Percentiles rank a stretch among this genome's conserved stretches.
Conservation (phyloP, 2,888 invertebrate species). For the Leptopilina drosophilae region DNA sequence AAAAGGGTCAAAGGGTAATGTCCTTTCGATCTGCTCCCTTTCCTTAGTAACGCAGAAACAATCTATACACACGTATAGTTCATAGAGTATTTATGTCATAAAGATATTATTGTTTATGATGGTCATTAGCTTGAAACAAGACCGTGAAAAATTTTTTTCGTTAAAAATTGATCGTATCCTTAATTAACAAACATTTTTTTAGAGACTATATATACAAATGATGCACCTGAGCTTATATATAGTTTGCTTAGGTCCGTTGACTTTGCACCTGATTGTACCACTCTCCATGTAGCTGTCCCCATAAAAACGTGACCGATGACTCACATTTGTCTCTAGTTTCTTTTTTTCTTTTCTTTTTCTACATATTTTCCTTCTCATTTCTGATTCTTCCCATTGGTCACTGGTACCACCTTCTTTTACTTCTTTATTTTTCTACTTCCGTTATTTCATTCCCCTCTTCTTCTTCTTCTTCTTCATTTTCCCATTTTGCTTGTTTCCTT, state of each 20-base stretch:
- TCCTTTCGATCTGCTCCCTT: conserved; percentile 36
- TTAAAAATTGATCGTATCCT: not conserved
- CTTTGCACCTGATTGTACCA: conserved; percentile 68
- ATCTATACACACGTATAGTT: not conserved
- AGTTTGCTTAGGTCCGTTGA: conserved; percentile 62
- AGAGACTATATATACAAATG: not conserved
- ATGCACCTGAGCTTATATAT: conserved; percentile 37
- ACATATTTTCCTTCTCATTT: not conserved
- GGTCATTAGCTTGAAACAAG: too few species aligned
- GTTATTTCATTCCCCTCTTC: not conserved
- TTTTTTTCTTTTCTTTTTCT: conserved; percentile 44
- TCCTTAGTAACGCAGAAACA: conserved; percentile 20
- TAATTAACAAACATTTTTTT: not conserved
- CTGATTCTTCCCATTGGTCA: not conserved
- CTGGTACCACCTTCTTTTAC: not conserved
- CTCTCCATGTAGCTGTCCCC: conserved; percentile 53
- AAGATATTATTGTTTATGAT: too few species aligned
- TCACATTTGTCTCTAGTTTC: conserved; percentile 51
- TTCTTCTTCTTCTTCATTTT: not conserved
- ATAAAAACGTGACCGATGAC: conserved; percentile 57
- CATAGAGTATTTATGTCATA: not conserved
- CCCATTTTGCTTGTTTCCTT: too few species aligned
- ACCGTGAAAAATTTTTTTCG: too few species aligned
- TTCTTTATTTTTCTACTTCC: not conserved
- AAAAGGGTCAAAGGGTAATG: conserved; percentile 38